Conservation (phyloP, 2,113 vertebrate genomes). For the Synchiropus splendidus region DNA sequence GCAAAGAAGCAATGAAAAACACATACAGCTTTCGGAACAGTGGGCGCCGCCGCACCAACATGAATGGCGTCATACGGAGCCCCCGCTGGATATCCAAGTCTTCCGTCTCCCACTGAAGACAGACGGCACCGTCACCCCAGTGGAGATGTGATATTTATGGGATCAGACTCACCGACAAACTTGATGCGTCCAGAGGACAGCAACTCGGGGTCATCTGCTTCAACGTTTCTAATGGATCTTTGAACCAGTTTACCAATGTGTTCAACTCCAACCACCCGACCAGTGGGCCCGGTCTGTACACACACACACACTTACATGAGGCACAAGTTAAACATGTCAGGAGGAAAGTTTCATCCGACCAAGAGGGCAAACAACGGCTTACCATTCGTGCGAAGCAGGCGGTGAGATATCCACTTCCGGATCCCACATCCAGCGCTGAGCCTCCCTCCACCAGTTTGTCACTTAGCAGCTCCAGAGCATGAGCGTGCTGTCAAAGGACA, state of each 20-base stretch:
- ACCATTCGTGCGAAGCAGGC: conserved; percentile 89
- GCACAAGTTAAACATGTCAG: no score
- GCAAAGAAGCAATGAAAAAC: neutral
- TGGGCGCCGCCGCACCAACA: conserved; percentile 78
- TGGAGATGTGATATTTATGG: no score
- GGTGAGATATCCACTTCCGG: conserved; percentile 85
- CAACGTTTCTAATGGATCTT: conserved; percentile 71
- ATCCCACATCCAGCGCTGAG: conserved; percentile 80
- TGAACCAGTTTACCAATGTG: conserved; percentile 80
- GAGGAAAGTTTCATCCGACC: no score
- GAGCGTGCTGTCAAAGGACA: conserved; percentile 71
- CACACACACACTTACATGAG: conserved; percentile 4
- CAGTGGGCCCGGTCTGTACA: conserved; percentile 68
- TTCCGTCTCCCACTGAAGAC: conserved; percentile 75
- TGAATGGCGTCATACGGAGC: conserved; percentile 87
- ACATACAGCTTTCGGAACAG: conserved; percentile 72
- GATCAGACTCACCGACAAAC: conserved; percentile 76
- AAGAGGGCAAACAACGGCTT: no score
- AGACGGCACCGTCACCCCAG: no score
- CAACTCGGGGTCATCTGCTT: conserved; percentile 70
- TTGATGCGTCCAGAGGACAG: conserved; percentile 74
- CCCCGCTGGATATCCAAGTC: conserved; percentile 72
- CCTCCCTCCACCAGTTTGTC: conserved; percentile 80
- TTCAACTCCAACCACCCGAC: conserved; percentile 81
- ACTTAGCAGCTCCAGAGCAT: conserved; percentile 78